Evolutionary conservation across 2,113 vertebrate genomes (phyloP).

Genomic region (Bufo gargarizans): DNA sequence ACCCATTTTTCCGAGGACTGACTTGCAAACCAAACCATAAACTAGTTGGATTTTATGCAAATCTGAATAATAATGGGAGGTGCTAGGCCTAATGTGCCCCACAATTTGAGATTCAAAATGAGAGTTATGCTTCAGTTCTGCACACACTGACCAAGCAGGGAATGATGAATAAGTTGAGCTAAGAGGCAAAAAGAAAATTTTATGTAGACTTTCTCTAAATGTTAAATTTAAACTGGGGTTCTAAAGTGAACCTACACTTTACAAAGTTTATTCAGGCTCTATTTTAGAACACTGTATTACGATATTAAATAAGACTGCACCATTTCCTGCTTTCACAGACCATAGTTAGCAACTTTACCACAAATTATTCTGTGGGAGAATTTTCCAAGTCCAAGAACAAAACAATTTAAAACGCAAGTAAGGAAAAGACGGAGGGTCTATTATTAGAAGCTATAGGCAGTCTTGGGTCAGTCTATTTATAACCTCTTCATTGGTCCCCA

Average conservation of each 20-base stretch:
- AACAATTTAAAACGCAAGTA: slow-evolving; percentile 27
- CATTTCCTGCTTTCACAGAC: not conserved
- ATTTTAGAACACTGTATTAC: not conserved
- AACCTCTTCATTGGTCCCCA: slow-evolving; percentile 16
- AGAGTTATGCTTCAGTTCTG: too few relatives aligned
- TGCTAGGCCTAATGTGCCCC: too few relatives aligned
- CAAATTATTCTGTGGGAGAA: slow-evolving; percentile 14
- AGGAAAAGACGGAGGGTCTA: not conserved
- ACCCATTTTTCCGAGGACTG: too few relatives aligned
- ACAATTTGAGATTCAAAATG: not conserved
- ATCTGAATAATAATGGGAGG: not conserved
- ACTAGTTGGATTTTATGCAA: too few relatives aligned
- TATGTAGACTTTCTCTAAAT: too few relatives aligned
- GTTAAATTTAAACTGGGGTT: too few relatives aligned
- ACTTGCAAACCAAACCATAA: too few relatives aligned
- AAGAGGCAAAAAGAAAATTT: too few relatives aligned
- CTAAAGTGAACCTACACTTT: too few relatives aligned
- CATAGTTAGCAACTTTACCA: not conserved
- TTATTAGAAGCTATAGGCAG: slow-evolving; percentile 40
- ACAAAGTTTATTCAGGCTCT: too few relatives aligned
- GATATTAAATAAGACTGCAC: not conserved
- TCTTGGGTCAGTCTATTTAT: slow-evolving; percentile 49
- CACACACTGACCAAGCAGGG: too few relatives aligned
- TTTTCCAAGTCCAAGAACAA: slow-evolving; percentile 36
- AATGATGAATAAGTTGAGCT: too few relatives aligned